These are phyloP conservation scores for Notodonta ziczac DNA, from an alignment of 2,888 invertebrate genomes.

Conservation along the genomic window DNA sequence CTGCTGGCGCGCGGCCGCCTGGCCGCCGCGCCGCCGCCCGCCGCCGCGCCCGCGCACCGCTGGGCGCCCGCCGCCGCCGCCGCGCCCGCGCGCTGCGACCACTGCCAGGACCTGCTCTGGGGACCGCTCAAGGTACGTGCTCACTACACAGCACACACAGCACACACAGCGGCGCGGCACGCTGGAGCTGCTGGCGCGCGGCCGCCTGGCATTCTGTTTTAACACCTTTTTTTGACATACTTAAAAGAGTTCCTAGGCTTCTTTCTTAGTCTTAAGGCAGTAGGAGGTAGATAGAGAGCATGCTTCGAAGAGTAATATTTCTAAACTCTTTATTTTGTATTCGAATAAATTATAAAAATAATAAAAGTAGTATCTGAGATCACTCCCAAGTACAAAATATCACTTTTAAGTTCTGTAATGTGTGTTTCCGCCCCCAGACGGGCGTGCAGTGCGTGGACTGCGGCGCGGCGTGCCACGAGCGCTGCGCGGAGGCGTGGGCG, in stretches of 20 bases:
- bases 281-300: too few relatives aligned
- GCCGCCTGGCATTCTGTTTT: constrained; percentile 92
- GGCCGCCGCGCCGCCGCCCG: constrained; percentile 91
- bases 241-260: too few relatives aligned
- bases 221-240: too few relatives aligned
- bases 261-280: too few relatives aligned
- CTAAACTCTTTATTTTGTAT: too few relatives aligned
- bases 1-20: constrained; percentile 94
- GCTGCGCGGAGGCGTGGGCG: constrained; percentile 94
- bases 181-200: constrained; percentile 94
- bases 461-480: constrained; percentile 97
- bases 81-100: constrained; percentile 96
- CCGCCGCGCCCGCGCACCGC: constrained; percentile 84
- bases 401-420: too few relatives aligned
- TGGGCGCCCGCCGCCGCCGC: constrained; percentile 69
- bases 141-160: neutral
- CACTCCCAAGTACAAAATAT: too few relatives aligned
- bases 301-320: too few relatives aligned
- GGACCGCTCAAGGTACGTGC: constrained; percentile 91
- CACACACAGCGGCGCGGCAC: constrained; percentile 92
- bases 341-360: too few relatives aligned
- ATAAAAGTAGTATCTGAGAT: too few relatives aligned
- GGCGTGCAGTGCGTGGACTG: constrained; percentile 93
- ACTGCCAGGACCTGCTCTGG: constrained; percentile 95
- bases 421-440: constrained; percentile 59